These are phyloP conservation scores for Pegoplata infirma DNA, from an alignment of 2,888 invertebrate species.

Conservation along the genomic window DNA sequence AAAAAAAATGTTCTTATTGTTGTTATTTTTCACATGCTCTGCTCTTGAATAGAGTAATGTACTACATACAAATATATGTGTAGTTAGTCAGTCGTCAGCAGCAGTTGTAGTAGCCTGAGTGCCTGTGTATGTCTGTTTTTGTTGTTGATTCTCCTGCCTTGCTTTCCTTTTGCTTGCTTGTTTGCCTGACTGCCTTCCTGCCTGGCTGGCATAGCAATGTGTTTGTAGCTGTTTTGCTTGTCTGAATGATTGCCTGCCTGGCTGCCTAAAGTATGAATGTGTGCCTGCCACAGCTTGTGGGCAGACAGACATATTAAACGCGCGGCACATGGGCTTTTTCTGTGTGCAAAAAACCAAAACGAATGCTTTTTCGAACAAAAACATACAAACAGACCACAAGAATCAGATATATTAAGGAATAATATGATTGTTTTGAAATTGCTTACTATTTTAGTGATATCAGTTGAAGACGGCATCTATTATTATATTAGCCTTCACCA, in stretches of 20 bases:
- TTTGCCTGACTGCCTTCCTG: constrained; percentile 28
- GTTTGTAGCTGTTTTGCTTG: constrained; percentile 45
- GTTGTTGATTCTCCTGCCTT: constrained; percentile 29
- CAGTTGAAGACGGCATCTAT: too few relatives aligned
- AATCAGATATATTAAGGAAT: too few relatives aligned
- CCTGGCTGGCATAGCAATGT: constrained; percentile 2
- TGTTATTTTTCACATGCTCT: constrained; percentile 56
- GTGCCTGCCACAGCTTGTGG: constrained; percentile 60
- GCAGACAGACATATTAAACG: constrained; percentile 59
- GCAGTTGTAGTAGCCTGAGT: constrained; percentile 40
- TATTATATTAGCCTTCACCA: too few relatives aligned
- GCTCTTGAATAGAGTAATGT: too few relatives aligned
- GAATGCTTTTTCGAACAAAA: constrained; percentile 46
- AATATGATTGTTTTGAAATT: too few relatives aligned
- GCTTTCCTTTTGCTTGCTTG: constrained; percentile 29
- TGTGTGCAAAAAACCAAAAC: constrained; percentile 54
- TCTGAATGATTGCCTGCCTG: constrained; percentile 40
- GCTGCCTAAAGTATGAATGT: constrained; percentile 39
- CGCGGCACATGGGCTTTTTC: constrained; percentile 62
- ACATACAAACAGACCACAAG: constrained; percentile 11
- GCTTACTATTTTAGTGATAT: too few relatives aligned
- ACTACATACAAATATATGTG: too few relatives aligned
- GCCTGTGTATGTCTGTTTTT: constrained; percentile 32
- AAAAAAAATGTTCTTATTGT: constrained; percentile 46
- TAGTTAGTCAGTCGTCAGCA: constrained; percentile 33